Evolutionary conservation across 2,888 invertebrate species (phyloP).

Genomic region (Tenodera sinensis): DNA sequence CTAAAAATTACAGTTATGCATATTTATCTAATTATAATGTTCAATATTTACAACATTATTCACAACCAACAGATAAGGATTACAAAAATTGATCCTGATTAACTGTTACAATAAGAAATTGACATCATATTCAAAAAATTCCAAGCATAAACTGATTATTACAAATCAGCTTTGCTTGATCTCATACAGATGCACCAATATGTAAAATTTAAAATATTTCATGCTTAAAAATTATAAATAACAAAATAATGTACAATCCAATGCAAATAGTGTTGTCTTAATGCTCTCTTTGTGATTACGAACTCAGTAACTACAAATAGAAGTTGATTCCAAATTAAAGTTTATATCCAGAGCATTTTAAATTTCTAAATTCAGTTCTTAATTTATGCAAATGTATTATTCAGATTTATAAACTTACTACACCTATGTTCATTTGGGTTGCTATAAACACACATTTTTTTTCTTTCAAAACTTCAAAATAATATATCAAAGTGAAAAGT

Average conservation of each 20-base stretch:
- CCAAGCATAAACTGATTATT: background rate
- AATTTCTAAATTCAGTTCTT: too few species aligned
- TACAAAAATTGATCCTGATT: background rate
- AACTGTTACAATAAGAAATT: background rate
- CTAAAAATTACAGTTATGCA: background rate
- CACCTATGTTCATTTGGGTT: too few species aligned
- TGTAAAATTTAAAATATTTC: background rate
- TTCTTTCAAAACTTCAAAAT: too few species aligned
- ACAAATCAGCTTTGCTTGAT: background rate
- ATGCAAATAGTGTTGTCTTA: background rate
- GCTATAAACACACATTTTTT: too few species aligned
- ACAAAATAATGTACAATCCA: too few species aligned
- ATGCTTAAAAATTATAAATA: background rate
- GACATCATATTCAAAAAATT: background rate
- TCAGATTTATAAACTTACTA: too few species aligned
- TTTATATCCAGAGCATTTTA: too few species aligned
- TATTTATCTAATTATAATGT: background rate
- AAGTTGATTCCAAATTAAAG: too few species aligned
- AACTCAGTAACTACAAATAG: too few species aligned
- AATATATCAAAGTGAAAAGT: too few species aligned
- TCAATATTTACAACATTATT: background rate
- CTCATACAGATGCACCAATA: background rate
- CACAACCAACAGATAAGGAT: background rate
- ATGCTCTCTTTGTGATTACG: background rate
- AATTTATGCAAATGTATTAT: too few species aligned